Percentiles rank a stretch among this genome's conserved stretches.
phyloP scores from a whole-genome alignment of 2,888 invertebrate species.

The Omphaloscelis lunosa region DNA sequence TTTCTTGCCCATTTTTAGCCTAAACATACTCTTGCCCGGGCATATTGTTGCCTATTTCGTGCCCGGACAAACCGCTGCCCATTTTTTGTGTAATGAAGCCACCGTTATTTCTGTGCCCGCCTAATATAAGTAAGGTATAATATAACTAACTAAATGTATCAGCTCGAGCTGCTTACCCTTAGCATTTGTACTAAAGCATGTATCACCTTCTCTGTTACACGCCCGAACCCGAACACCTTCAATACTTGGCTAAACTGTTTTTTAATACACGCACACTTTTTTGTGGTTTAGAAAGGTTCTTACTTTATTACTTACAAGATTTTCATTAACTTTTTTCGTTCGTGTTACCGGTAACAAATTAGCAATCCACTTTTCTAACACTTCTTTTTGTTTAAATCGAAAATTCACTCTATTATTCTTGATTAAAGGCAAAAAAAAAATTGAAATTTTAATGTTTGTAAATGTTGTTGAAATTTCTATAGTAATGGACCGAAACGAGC shows the following conservation, averaged over 20 bases:
- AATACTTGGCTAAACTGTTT: slow-evolving; percentile 37
- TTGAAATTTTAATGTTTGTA: too few relatives aligned
- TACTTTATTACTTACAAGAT: neutral
- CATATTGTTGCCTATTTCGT: neutral
- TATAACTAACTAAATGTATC: slow-evolving; percentile 63
- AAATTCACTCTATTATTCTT: too few relatives aligned
- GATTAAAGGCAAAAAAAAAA: too few relatives aligned
- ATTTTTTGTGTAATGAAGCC: neutral
- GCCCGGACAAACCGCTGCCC: neutral
- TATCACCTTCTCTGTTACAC: slow-evolving; percentile 61
- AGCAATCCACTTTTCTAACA: too few relatives aligned
- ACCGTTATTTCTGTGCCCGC: slow-evolving; percentile 6
- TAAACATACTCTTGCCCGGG: neutral
- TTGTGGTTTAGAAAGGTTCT: slow-evolving; percentile 21
- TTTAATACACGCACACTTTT: neutral
- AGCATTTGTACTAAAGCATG: slow-evolving; percentile 80
- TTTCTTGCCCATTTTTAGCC: neutral
- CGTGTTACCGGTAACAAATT: too few relatives aligned
- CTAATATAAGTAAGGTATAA: slow-evolving; percentile 64
- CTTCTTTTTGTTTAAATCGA: too few relatives aligned
- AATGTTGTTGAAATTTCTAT: neutral
- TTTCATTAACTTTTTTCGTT: too few relatives aligned
- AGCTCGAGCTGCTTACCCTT: slow-evolving; percentile 67
- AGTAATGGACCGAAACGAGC: neutral
- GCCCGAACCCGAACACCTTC: slow-evolving; percentile 51